phyloP scores from a whole-genome alignment of 2,888 invertebrate species.

The Alloscopus bannaensis region DNA sequence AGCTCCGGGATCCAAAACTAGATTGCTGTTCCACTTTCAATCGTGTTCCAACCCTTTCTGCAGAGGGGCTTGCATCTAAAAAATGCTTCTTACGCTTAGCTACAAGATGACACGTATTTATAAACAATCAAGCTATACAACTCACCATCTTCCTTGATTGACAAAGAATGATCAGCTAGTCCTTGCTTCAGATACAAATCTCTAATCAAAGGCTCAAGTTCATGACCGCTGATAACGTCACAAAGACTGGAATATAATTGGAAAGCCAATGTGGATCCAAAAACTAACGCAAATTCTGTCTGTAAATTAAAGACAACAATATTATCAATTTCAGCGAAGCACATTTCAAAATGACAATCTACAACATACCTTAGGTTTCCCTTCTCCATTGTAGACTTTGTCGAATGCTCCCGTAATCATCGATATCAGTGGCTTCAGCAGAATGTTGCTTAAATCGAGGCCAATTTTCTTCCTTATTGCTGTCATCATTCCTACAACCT shows the following conservation, averaged over 20 bases:
- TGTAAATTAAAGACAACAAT: conserved; percentile 15
- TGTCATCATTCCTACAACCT: conserved; percentile 67
- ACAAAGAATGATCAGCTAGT: conserved; percentile 58
- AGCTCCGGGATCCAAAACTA: conserved; percentile 72
- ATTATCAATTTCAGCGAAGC: not conserved
- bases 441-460: conserved; percentile 68
- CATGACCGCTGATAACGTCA: conserved; percentile 83
- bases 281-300: conserved; percentile 85
- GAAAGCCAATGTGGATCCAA: conserved; percentile 90
- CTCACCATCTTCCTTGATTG: conserved; percentile 59
- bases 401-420: conserved; percentile 67
- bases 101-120: not conserved
- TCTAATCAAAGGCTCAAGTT: conserved; percentile 86
- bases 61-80: conserved; percentile 59
- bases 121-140: not conserved
- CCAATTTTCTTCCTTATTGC: conserved; percentile 71
- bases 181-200: conserved; percentile 86
- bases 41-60: conserved; percentile 57
- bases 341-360: not conserved
- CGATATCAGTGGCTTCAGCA: conserved; percentile 68
- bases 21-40: conserved; percentile 67
- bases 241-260: conserved; percentile 86
- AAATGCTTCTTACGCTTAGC: not conserved
- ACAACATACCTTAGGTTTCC: conserved; percentile 30
- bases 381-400: conserved; percentile 59